Evolutionary conservation across 1,140 invertebrate species (phyloP).

Genomic region (Parapsyche elsis): DNA sequence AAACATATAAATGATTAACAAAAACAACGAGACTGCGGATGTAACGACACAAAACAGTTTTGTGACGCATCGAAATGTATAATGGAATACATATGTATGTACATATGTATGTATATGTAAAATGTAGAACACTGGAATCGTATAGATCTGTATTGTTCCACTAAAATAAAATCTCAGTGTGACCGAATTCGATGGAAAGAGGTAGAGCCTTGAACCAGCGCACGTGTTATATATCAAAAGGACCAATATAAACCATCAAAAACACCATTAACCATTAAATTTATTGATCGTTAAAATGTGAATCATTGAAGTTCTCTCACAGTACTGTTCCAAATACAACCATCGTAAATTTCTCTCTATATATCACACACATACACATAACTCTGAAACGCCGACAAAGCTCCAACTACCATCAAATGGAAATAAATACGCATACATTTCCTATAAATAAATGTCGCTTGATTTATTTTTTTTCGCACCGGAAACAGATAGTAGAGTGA

Average conservation of each 20-base stretch:
- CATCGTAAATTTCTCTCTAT: conserved; percentile 6
- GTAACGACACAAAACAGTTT: no score
- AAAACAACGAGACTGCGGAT: no score
- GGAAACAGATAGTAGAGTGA: not conserved
- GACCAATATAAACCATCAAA: conserved; percentile 27
- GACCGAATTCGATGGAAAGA: no score
- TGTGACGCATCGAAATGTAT: no score
- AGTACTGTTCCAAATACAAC: conserved; percentile 7
- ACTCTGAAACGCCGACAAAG: conserved; percentile 20
- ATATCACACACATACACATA: not conserved
- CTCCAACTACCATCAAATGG: not conserved
- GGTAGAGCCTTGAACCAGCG: not conserved
- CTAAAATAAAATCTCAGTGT: no score
- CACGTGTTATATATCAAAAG: not conserved
- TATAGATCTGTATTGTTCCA: no score
- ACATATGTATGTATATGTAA: no score
- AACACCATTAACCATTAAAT: conserved; percentile 32
- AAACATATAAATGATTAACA: no score
- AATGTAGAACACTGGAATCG: no score
- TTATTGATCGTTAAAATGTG: conserved; percentile 32
- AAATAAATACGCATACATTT: conserved; percentile 12
- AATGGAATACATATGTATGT: no score
- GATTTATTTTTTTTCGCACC: not conserved
- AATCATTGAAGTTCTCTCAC: conserved; percentile 20
- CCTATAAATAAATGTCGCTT: no score